Base-by-base conservation (phyloP, 2,797 vertebrate species). In the Chaetodon trifasciatus region DNA sequence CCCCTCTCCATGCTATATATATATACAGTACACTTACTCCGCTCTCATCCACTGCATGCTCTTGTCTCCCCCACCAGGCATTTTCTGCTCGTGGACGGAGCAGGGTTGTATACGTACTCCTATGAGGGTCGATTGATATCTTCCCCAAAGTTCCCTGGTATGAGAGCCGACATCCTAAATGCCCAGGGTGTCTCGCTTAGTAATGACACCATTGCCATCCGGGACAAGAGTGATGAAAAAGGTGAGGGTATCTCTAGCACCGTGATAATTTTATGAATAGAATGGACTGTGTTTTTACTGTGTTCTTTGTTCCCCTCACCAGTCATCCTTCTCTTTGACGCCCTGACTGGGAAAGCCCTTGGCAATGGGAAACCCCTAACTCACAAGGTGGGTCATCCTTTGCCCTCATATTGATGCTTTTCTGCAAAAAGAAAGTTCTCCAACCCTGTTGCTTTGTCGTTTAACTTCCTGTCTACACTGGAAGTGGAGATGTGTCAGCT, bases 121-220 rank as follows among this genome's bases (percentile, higher is more conserved):
- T 99, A 99, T 63, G 98, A 99, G 79, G 98, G 98, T 6, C 96
- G 97, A 71, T 93, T 98, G 50, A 95, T 98, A 91, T 99, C 97
- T 21, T 95, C 96, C 81, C 97, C 97, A 16, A 98, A 97, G 92
- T 97, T 97, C 82, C 96, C 96, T 3, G 97, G 97, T 73, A 96
- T 99, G 96, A 97, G 98, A 92, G 96, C 96, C 44, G 97, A 98
- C 86, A 92, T 96, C 93, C 91, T 99, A 70, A 99, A 96, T 83
- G 86, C 95, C 65, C 97, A 97, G 91, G 94, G 95, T 0, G 92
- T 98, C 70, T 97, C 98, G 17, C 92, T 99, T 64, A 98, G 98
- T 89, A 97, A 96, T 6, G 98, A 99, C 89, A 98, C 96, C 49
- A 90, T 99, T 52, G 98, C 98, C 74, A 89, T 99, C 81, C 96